A percentile compares a stretch with the other conserved stretches of the same genome.
Evolutionary conservation across 1,140 invertebrate species (phyloP).

Genomic region (Amyelois transitella): DNA sequence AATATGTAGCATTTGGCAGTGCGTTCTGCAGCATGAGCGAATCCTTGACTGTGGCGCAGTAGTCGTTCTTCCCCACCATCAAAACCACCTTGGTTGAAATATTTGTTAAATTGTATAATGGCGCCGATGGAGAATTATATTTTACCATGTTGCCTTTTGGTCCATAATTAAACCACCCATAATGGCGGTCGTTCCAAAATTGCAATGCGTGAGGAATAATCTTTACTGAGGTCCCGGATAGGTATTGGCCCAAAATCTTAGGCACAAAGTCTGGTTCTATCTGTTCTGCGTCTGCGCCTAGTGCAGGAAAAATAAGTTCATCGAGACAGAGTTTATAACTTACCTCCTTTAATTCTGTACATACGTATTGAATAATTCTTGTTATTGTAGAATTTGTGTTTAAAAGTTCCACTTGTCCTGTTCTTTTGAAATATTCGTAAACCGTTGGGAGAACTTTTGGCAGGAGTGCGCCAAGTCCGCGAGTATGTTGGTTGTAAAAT

Average conservation of each 20-base stretch:
- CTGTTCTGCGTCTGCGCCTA: constrained; percentile 19
- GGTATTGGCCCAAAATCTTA: constrained; percentile 32
- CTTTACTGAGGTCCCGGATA: constrained; percentile 75
- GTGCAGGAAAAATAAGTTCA: not conserved
- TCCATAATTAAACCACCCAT: constrained; percentile 69
- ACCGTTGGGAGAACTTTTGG: constrained; percentile 13
- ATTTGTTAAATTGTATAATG: constrained; percentile 73
- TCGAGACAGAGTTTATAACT: not conserved
- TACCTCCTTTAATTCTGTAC: not conserved
- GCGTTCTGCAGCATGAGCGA: constrained; percentile 30
- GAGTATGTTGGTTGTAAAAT: constrained; percentile 44
- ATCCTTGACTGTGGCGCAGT: constrained; percentile 72
- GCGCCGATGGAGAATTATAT: constrained; percentile 72
- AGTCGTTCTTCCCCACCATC: constrained; percentile 76
- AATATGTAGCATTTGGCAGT: not conserved
- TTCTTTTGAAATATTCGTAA: constrained; percentile 3
- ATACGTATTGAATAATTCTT: too few species aligned
- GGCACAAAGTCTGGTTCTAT: constrained; percentile 18
- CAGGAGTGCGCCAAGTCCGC: constrained; percentile 8
- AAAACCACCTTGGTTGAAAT: constrained; percentile 75
- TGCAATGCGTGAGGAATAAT: constrained; percentile 80
- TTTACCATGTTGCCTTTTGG: constrained; percentile 54
- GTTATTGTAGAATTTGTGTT: too few species aligned
- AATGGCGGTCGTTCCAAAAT: constrained; percentile 70
- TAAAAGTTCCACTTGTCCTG: too few species aligned